phyloP scores from a whole-genome alignment of 2,888 invertebrate species.

The Sinotaia quadrata region DNA sequence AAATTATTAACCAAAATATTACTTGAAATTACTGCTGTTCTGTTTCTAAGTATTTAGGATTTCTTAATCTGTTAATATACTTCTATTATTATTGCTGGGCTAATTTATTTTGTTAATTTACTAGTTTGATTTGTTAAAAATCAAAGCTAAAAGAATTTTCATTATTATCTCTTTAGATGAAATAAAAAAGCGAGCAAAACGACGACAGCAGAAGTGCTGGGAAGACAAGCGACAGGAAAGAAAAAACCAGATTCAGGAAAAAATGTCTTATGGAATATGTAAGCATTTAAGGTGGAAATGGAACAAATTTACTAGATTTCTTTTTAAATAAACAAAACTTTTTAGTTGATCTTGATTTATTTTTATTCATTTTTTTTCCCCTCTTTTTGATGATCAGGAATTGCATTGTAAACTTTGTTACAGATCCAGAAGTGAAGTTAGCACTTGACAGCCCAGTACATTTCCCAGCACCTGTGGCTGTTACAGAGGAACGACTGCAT shows the following conservation, averaged over 20 bases:
- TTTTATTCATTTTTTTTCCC: not conserved
- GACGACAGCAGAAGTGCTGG: slow-evolving; percentile 81
- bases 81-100: too few species aligned
- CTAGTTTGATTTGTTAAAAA: too few species aligned
- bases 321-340: not conserved
- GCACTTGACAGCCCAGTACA: slow-evolving; percentile 32
- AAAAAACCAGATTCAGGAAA: slow-evolving; percentile 82
- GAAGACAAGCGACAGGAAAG: slow-evolving; percentile 87
- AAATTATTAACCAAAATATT: too few species aligned
- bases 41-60: too few species aligned
- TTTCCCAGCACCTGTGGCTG: slow-evolving; percentile 30
- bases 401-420: not conserved
- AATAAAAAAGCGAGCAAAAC: slow-evolving; percentile 80
- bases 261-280: slow-evolving; percentile 79
- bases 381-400: not conserved
- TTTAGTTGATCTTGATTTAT: not conserved
- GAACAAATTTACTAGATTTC: not conserved
- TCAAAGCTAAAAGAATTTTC: too few species aligned
- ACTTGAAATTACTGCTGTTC: too few species aligned
- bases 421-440: slow-evolving; percentile 35
- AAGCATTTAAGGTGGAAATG: slow-evolving; percentile 32
- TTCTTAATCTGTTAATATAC: too few species aligned
- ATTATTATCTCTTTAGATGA: slow-evolving; percentile 77
- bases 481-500: not conserved
- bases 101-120: too few species aligned